A percentile compares a stretch with the other conserved stretches of the same genome.
These are phyloP conservation scores for Sarotherodon lohbergeri DNA, from an alignment of 2,113 vertebrate species.

Conservation along the genomic window DNA sequence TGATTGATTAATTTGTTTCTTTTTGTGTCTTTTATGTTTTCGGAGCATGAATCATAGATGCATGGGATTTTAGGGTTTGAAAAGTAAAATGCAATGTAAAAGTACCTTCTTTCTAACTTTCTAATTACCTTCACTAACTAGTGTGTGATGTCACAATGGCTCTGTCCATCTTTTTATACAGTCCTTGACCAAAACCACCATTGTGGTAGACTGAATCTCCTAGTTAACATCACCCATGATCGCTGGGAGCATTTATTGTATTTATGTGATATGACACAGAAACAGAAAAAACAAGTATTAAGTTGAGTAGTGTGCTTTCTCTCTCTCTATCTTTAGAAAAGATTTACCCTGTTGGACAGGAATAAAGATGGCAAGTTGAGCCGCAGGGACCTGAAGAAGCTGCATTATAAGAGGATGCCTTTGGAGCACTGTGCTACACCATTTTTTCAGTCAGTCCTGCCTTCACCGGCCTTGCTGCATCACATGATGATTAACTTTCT, in stretches of 20 bases:
- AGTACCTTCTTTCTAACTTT: not conserved
- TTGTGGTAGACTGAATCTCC: not conserved
- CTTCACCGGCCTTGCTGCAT: not conserved
- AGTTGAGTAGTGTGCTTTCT: not conserved
- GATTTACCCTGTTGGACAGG: slow-evolving; percentile 42
- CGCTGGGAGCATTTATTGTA: not conserved
- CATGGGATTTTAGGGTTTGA: not conserved
- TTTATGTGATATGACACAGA: not conserved
- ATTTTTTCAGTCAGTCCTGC: slow-evolving; percentile 50
- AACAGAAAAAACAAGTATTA: not conserved
- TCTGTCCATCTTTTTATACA: not conserved
- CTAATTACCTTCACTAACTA: not conserved
- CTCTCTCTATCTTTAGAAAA: slow-evolving; percentile 11
- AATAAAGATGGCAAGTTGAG: slow-evolving; percentile 62
- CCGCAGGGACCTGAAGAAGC: slow-evolving; percentile 63
- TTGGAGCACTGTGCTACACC: slow-evolving; percentile 43
- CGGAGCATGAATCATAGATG: not conserved
- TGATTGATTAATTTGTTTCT: not conserved
- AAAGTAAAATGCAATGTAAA: not conserved
- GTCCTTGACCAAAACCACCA: not conserved
- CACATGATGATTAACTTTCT: not conserved
- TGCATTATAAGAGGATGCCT: slow-evolving; percentile 60
- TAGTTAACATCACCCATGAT: not conserved
- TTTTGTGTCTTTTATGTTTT: not conserved
- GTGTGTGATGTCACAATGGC: not conserved